These are phyloP conservation scores for Egretta garzetta DNA, from an alignment of 2,113 vertebrate genomes.

Conservation along the genomic window DNA sequence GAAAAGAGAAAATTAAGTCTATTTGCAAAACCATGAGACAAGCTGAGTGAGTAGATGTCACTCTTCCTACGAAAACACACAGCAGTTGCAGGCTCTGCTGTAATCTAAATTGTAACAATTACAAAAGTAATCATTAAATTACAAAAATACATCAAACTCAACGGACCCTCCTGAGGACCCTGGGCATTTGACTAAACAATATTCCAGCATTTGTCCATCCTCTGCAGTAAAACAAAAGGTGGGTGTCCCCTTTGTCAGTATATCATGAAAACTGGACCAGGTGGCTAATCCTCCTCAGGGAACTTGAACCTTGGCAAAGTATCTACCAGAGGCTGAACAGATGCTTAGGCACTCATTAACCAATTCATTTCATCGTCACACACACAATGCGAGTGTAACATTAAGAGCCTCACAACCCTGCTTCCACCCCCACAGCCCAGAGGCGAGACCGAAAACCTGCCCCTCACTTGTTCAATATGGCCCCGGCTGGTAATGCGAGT, in stretches of 20 bases:
- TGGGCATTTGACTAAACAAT: background rate
- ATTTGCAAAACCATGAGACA: background rate
- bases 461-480: background rate
- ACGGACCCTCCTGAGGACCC: background rate
- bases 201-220: background rate
- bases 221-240: slow-evolving; percentile 11
- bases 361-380: slow-evolving; percentile 60
- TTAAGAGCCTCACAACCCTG: background rate
- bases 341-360: slow-evolving; percentile 66
- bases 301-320: slow-evolving; percentile 65
- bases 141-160: background rate
- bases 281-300: slow-evolving; percentile 71
- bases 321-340: slow-evolving; percentile 61
- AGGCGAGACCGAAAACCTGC: background rate
- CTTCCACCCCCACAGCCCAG: background rate
- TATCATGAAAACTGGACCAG: slow-evolving; percentile 60
- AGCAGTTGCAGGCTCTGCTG: background rate
- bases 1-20: slow-evolving; percentile 4
- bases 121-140: background rate
- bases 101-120: background rate
- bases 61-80: background rate
- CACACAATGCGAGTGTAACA: slow-evolving; percentile 9
- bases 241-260: slow-evolving; percentile 55
- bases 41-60: background rate
- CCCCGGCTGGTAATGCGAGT: background rate